Conservation (phyloP, 2,888 invertebrate genomes). For the Dynastes grantii region DNA sequence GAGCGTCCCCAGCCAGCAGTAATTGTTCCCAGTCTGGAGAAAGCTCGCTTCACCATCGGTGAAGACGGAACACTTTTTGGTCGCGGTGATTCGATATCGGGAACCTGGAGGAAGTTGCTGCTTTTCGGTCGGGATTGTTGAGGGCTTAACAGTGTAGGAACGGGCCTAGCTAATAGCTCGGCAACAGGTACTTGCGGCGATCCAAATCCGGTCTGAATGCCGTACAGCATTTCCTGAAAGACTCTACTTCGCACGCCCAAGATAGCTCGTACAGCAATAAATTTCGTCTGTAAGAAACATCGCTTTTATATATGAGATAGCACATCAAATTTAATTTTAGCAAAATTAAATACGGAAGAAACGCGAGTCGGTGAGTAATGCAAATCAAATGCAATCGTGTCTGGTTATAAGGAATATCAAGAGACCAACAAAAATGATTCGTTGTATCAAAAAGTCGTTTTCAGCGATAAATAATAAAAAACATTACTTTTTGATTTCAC, state of each 20-base stretch:
- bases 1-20: conserved; percentile 94
- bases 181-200: conserved; percentile 95
- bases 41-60: conserved; percentile 94
- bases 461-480: too few species aligned
- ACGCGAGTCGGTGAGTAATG: too few species aligned
- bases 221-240: conserved; percentile 96
- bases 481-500: too few species aligned
- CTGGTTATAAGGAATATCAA: too few species aligned
- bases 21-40: conserved; percentile 91
- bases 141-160: conserved; percentile 88
- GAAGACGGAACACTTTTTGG: conserved; percentile 96
- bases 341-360: too few species aligned
- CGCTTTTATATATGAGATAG: background rate
- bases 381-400: too few species aligned
- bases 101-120: conserved; percentile 93
- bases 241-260: conserved; percentile 92
- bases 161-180: conserved; percentile 88
- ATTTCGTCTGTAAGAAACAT: conserved; percentile 71
- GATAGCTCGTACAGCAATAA: conserved; percentile 93
- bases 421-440: too few species aligned
- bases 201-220: conserved; percentile 94
- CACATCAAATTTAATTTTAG: too few species aligned
- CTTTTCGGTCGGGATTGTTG: conserved; percentile 90
- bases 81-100: conserved; percentile 89
- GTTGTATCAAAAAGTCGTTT: too few species aligned